A percentile compares a stretch with the other conserved stretches of the same genome.
phyloP scores from a whole-genome alignment of 1,140 invertebrate genomes.

The Drosophila sp. region DNA sequence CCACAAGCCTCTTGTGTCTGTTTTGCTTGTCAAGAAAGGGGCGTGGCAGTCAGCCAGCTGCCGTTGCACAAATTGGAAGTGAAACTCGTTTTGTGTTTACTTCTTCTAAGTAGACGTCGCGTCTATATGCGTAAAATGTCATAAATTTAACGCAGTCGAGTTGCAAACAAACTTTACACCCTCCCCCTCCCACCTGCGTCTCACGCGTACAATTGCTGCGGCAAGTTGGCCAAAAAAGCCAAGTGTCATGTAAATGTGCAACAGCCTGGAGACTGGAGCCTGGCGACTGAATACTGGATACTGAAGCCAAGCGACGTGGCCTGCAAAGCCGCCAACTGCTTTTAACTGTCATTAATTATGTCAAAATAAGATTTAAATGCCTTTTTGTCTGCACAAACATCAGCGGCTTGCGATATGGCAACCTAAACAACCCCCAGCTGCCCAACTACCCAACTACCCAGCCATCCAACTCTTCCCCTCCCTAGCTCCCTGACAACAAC shows the following conservation, averaged over 20 bases:
- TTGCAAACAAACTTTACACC: constrained; percentile 57
- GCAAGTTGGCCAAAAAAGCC: constrained; percentile 25
- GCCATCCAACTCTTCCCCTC: neutral
- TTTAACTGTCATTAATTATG: constrained; percentile 84
- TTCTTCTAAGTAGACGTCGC: constrained; percentile 45
- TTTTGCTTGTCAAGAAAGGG: constrained; percentile 78
- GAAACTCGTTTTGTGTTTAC: constrained; percentile 67
- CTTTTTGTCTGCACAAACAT: constrained; percentile 80
- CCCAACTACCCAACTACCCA: neutral
- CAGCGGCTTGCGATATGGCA: constrained; percentile 41
- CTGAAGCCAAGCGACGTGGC: constrained; percentile 20
- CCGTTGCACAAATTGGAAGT: constrained; percentile 56
- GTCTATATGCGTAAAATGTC: constrained; percentile 73
- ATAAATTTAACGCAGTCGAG: constrained; percentile 80
- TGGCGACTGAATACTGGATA: constrained; percentile 54
- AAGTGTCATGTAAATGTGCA: constrained; percentile 81
- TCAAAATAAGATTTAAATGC: constrained; percentile 84
- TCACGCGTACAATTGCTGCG: neutral
- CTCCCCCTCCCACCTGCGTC: neutral
- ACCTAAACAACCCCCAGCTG: constrained; percentile 9
- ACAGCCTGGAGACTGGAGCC: constrained; percentile 62
- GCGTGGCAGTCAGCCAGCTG: constrained; percentile 60
- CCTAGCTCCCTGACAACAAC: neutral
- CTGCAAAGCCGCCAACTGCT: constrained; percentile 77
- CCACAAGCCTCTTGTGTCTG: constrained; percentile 46